These are phyloP conservation scores for Ambastaia sidthimunki DNA, from an alignment of 2,797 vertebrate genomes.

Conservation along the genomic window DNA sequence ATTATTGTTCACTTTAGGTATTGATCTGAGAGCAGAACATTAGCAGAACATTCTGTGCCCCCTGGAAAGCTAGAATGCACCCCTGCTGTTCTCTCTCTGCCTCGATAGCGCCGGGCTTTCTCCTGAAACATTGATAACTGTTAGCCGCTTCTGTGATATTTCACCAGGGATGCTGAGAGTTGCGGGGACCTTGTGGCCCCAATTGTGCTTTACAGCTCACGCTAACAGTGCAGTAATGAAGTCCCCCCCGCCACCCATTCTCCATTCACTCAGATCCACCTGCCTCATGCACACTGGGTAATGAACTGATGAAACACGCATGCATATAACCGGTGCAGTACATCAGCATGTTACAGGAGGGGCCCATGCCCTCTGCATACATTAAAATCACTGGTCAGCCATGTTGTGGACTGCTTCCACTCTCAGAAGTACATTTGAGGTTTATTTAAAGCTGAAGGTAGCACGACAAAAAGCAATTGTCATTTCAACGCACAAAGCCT, in stretches of 20 bases:
- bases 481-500: neutral
- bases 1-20: constrained; percentile 67
- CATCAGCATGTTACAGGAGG: constrained; percentile 13
- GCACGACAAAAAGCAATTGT: neutral
- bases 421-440: neutral
- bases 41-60: constrained; percentile 41
- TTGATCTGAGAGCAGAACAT: constrained; percentile 60
- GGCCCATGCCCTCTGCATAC: neutral
- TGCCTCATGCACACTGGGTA: constrained; percentile 4
- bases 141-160: constrained; percentile 56
- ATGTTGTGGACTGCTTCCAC: constrained; percentile 42
- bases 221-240: constrained; percentile 54
- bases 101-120: constrained; percentile 54
- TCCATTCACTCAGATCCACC: constrained; percentile 14
- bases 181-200: constrained; percentile 46
- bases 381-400: constrained; percentile 44
- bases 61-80: constrained; percentile 49
- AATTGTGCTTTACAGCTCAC: constrained; percentile 54
- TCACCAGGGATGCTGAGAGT: constrained; percentile 51
- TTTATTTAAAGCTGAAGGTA: neutral
- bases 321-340: constrained; percentile 15
- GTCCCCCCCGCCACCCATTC: constrained; percentile 22
- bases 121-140: constrained; percentile 57
- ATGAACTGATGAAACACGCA: constrained; percentile 31
- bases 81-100: constrained; percentile 53